These are phyloP conservation scores for Ctenochaetus hawaiiensis DNA, from an alignment of 2,797 vertebrate species.

Conservation along the genomic window DNA sequence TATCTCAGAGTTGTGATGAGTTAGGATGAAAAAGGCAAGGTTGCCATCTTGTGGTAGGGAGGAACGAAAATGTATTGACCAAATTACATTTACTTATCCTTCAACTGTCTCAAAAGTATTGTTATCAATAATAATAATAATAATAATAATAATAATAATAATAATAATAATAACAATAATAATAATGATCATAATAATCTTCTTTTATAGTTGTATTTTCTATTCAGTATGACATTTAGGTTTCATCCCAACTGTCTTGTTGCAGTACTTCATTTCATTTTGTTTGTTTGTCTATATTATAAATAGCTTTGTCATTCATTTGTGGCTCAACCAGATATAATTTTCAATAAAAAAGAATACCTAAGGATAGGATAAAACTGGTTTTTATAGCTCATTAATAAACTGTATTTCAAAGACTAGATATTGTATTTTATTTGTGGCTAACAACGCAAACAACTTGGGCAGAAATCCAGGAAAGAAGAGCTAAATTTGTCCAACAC, in stretches of 20 bases:
- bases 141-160: no score
- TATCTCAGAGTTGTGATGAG: background rate
- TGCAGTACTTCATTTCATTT: background rate
- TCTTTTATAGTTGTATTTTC: background rate
- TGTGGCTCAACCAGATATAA: background rate
- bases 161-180: background rate
- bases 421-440: background rate
- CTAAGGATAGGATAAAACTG: background rate
- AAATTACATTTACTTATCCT: background rate
- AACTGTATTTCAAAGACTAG: background rate
- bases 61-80: conserved; percentile 1
- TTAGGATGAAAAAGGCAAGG: conserved; percentile 19
- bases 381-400: background rate
- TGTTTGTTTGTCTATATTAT: background rate
- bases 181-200: background rate
- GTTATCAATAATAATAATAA: no score
- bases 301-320: background rate
- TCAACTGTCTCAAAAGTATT: background rate
- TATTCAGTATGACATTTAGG: background rate
- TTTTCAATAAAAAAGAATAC: background rate
- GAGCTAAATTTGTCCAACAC: no score
- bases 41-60: conserved; percentile 75
- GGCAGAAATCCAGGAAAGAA: background rate
- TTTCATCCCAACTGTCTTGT: background rate
- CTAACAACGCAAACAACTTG: background rate